A percentile compares a stretch with the other conserved stretches of the same genome.
Conservation (phyloP, 2,888 invertebrate species). For the Empis stercorea region DNA sequence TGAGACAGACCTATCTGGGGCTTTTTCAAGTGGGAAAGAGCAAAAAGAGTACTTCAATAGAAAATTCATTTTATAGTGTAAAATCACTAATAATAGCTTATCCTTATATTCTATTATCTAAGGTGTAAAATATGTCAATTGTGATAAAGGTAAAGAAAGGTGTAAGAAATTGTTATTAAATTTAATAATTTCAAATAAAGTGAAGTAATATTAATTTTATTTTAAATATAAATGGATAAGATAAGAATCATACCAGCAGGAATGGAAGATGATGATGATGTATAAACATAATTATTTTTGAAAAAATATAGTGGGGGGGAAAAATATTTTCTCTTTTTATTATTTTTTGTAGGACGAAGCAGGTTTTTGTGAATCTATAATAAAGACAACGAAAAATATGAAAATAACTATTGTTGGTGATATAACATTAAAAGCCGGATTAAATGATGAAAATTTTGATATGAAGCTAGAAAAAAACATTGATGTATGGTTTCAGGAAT, state of each 20-base stretch:
- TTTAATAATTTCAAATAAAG: too few species aligned
- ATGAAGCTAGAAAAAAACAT: constrained; percentile 22
- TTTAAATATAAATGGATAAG: too few species aligned
- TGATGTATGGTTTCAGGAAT: constrained; percentile 24
- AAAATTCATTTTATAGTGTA: too few species aligned
- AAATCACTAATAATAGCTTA: too few species aligned
- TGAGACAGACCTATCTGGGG: too few species aligned
- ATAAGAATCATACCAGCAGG: constrained; percentile 24
- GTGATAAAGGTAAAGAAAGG: too few species aligned
- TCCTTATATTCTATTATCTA: too few species aligned
- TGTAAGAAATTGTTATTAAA: too few species aligned
- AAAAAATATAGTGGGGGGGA: neutral
- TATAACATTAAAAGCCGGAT: constrained; percentile 29
- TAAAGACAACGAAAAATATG: constrained; percentile 20
- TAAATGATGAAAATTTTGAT: constrained; percentile 31
- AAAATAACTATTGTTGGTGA: constrained; percentile 34
- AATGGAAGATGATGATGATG: constrained; percentile 23
- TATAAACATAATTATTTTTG: neutral
- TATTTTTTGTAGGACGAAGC: constrained; percentile 5
- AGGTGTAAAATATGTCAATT: too few species aligned
- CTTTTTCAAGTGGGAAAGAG: too few species aligned
- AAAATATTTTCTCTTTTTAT: neutral
- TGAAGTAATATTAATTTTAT: too few species aligned
- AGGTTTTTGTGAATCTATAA: constrained; percentile 7
- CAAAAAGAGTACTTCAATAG: too few species aligned